Base-by-base conservation (phyloP, 2,113 vertebrate genomes). In the Saguinus imperator region DNA sequence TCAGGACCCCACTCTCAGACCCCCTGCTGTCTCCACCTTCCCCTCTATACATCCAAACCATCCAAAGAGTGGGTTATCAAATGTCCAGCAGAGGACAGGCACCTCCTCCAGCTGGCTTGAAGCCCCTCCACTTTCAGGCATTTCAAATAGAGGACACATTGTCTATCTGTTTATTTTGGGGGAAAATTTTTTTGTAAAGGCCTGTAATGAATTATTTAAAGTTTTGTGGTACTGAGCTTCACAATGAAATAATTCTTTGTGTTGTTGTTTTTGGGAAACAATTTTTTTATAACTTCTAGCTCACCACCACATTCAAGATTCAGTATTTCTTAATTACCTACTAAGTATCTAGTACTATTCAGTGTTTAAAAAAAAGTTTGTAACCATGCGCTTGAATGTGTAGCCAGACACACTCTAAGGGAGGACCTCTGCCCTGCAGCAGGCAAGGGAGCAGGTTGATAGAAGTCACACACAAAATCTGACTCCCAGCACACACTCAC, bases 211-310 rank as follows among this genome's bases (percentile, higher is more conserved):
- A 96, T 91, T 92, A 95, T 89, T 93, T 87, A 86, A 84, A 93
- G 81, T 87, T 92, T 94, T 94, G 57, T 81, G 64, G 89, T 57
- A 55, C 77, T 35, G 50, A 85, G 66, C 95, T 91, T 85, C 92
- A 94, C 95, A 64, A 87, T 87, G 84, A 95, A 97, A 92, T 95
- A 90, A 96, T 96, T 97, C 79, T 96, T 95, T 93, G 85, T 94
- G 76, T 88, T 94, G 80, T 82, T 92, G 25, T 89, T 94, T 45
- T 89, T 87, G 94, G 81, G 43, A 89, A 95, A 87, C 75, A 37
- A 89, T 8, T 13, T 89, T 87, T 70, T 89, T 11, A 87, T 86
- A 80, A 21, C 89, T 93, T 93, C 50, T 70, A 85, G 87, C 89
- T 97, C 70, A 83, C 57, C 25, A 45, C 64, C 20, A 86, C 87